Base-by-base conservation (phyloP, 2,113 vertebrate genomes). In the Dicentrarchus labrax region DNA sequence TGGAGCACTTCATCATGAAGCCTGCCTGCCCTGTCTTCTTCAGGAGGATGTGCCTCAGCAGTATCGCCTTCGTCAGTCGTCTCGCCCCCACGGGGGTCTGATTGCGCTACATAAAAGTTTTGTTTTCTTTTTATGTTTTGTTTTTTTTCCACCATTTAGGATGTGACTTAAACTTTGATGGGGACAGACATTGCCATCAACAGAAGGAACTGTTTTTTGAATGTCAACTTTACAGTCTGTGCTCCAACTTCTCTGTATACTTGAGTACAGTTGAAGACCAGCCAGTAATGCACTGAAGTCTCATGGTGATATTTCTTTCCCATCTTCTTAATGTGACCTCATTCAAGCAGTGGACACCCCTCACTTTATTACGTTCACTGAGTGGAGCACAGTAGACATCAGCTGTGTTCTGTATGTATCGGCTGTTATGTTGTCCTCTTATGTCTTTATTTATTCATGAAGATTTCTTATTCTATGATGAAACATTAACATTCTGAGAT, bases 1-100 rank as follows among this genome's bases (percentile, higher is more conserved):
- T 99, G 83, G 98, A 99, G 90, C 98, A 99, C 78, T 93, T 99
- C 88, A 96, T 98, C 91, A 99, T 98, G 98, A 99, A 99, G 87
- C 98, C 98, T 0, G 94, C 96, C 0, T 99, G 98, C 86, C 98
- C 98, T 0, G 94, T 93, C 91, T 97, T 99, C 94, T 96, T 99
- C 94, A 96, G 98, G 95, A 97, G 96, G 94, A 97, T 99, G 83
- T 99, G 97, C 91, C 96, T 97, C 85, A 98, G 95, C 87, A 98
- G 98, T 92, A 99, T 99, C 92, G 97, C 98, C 88, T 99, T 99
- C 92, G 93, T 99, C 93, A 99, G 97, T 94, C 98, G 98, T 92
- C 93, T 99, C 86, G 98, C 98, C 56, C 98, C 98, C 86, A 98
- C 97, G 19, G 97, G 96, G 78, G 97, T 97, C 60, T 99, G 97